A percentile compares a stretch with the other conserved stretches of the same genome.
Evolutionary conservation across 2,888 invertebrate genomes (phyloP).

Genomic region (Parascotia fuliginaria): DNA sequence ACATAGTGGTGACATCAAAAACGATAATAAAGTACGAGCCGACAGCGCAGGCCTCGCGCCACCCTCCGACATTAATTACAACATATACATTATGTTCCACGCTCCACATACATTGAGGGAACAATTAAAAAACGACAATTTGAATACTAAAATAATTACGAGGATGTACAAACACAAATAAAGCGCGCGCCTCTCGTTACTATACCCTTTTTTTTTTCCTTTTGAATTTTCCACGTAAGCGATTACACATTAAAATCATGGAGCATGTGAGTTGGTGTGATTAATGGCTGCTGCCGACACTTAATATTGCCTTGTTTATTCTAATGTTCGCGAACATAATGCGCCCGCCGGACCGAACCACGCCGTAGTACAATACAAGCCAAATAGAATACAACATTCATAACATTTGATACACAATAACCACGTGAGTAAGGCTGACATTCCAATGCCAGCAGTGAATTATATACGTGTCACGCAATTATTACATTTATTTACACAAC

Average conservation of each 20-base stretch:
- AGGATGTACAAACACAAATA: constrained; percentile 27
- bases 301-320: constrained; percentile 58
- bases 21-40: constrained; percentile 9
- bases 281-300: constrained; percentile 56
- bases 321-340: constrained; percentile 47
- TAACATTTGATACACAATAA: constrained; percentile 26
- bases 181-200: constrained; percentile 27
- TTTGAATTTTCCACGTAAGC: constrained; percentile 56
- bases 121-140: constrained; percentile 29
- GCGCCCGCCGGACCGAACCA: constrained; percentile 31
- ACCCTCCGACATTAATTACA: constrained; percentile 1
- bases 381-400: constrained; percentile 15
- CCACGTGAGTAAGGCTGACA: constrained; percentile 21
- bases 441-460: constrained; percentile 6
- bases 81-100: constrained; percentile 10
- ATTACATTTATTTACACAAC: constrained; percentile 11
- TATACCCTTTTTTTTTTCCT: constrained; percentile 35
- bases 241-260: constrained; percentile 58
- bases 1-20: constrained; percentile 10
- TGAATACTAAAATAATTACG: constrained; percentile 38
- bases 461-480: constrained; percentile 2
- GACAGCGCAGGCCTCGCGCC: neutral
- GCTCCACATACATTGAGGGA: constrained; percentile 23
- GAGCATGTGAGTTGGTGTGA: constrained; percentile 57
- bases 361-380: constrained; percentile 14